Base-by-base conservation (phyloP, 2,888 invertebrate species). In the Cancer borealis region DNA sequence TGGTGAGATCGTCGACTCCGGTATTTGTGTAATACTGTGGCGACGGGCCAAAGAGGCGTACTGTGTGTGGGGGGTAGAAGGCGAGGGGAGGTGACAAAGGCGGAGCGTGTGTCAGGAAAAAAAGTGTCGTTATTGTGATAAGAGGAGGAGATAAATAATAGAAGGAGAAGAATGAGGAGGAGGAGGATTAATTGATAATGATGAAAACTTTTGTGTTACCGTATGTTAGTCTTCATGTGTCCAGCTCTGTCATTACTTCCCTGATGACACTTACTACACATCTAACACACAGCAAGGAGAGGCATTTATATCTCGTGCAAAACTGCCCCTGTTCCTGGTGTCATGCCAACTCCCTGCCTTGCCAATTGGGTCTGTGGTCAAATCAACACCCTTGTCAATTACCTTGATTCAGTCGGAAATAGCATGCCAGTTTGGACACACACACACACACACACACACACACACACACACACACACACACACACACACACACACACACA, bases 371-470 rank as follows among this genome's bases (percentile, higher is more conserved):
- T 79, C 79, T 79, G 30, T 79, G 79, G 79, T 79, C 79, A 79
- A 79, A 30, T 79, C 79, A 79, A 79, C 79, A 79, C 79, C 21
- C 79, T 79, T 79, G 79, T 79, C 79, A 26, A 6, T 79, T 79
- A 79, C 79, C 79, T 66, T 79, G 26, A 79, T 79, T 79, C 12
- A 30, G 10, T 4, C 30, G 26, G 79, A 26, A 30, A 30, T 3
- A 79, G 79, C 66, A 14, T 26, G 79, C 30, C 6, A 26, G 79
- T 3, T 79, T 79, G 79, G 12, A 8, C 30, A 30, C 14, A 30
- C 17, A 54, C 54, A 54, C 54, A 54, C 54, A 54, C 54, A 54
- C 54, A 54, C 54, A 73, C 21, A 73, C n/a, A 66, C 17, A 66
- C 73, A 4, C n/a, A 73, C 21, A 73, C n/a, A 66, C 17, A 66